A percentile compares a stretch with the other conserved stretches of the same genome.
Conservation (phyloP, 2,797 vertebrate species). For the Arnoldichthys spilopterus region DNA sequence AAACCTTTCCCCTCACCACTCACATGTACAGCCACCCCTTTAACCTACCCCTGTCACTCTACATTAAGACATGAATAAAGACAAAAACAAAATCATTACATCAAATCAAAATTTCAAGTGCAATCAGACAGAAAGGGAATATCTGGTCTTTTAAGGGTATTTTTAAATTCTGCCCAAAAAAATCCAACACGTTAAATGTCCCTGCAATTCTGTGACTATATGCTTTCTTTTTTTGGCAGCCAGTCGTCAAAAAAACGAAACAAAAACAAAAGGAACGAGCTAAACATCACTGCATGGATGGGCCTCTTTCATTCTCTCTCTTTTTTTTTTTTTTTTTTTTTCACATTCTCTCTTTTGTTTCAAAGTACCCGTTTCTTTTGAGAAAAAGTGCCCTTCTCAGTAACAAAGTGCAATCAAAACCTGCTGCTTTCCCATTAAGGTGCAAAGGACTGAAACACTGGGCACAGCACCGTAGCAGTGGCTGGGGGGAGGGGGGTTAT, state of each 20-base stretch:
- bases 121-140: conserved; percentile 72
- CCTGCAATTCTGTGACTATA: conserved; percentile 47
- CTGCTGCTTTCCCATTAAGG: conserved; percentile 73
- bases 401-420: conserved; percentile 82
- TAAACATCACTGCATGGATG: conserved; percentile 57
- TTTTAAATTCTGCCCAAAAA: conserved; percentile 39
- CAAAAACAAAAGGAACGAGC: conserved; percentile 56
- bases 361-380: conserved; percentile 81
- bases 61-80: conserved; percentile 71
- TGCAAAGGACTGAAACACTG: conserved; percentile 70
- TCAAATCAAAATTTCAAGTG: conserved; percentile 77
- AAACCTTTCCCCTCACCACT: conserved; percentile 22
- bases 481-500: conserved; percentile 16
- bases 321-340: conserved; percentile 44
- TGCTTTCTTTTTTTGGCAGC: conserved; percentile 71
- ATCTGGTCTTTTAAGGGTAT: conserved; percentile 53
- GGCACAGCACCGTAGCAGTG: conserved; percentile 60
- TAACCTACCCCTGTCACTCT: conserved; percentile 47
- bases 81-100: conserved; percentile 60
- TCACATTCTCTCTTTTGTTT: conserved; percentile 72
- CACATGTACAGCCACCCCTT: conserved; percentile 21
- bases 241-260: conserved; percentile 72
- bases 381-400: conserved; percentile 78
- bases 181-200: conserved; percentile 38
- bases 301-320: conserved; percentile 24